phyloP scores from a whole-genome alignment of 2,888 invertebrate genomes.

The Melinaea menophilus region DNA sequence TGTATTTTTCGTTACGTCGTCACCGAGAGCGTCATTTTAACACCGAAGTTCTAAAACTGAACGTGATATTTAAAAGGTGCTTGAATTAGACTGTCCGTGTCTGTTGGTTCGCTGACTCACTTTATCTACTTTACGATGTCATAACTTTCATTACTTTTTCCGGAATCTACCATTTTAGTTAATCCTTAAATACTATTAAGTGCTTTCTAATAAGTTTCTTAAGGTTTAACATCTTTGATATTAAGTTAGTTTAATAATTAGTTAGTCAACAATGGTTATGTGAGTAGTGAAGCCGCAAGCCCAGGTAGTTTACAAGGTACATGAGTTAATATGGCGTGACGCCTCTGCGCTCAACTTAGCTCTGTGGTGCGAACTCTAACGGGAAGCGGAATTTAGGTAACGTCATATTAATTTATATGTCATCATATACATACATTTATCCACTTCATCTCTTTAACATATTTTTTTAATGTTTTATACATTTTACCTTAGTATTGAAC shows the following conservation, averaged over 20 bases:
- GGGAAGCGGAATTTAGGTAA: not conserved
- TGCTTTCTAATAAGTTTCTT: too few species aligned
- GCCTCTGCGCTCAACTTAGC: conserved; percentile 46
- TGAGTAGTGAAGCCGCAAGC: conserved; percentile 35
- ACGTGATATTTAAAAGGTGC: conserved; percentile 41
- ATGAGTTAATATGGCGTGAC: conserved; percentile 62
- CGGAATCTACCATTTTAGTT: too few species aligned
- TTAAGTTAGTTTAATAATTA: not conserved
- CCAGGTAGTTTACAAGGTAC: conserved; percentile 43
- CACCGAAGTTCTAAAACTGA: conserved; percentile 38
- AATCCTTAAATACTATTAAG: too few species aligned
- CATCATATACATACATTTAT: too few species aligned
- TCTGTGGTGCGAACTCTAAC: not conserved
- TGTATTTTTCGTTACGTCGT: too few species aligned
- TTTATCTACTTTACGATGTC: conserved; percentile 31
- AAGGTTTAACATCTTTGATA: not conserved
- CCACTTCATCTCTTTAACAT: too few species aligned
- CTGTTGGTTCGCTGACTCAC: conserved; percentile 39
- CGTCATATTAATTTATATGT: too few species aligned
- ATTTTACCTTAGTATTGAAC: too few species aligned
- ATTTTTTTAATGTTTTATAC: too few species aligned
- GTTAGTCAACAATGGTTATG: conserved; percentile 3
- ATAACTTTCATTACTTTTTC: conserved; percentile 16
- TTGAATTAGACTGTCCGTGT: conserved; percentile 42
- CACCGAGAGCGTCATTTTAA: conserved; percentile 38